Evolutionary conservation across 2,113 vertebrate species (phyloP), one percentile per base, ranked within the genome.

Genomic region (Grallaria varia): DNA sequence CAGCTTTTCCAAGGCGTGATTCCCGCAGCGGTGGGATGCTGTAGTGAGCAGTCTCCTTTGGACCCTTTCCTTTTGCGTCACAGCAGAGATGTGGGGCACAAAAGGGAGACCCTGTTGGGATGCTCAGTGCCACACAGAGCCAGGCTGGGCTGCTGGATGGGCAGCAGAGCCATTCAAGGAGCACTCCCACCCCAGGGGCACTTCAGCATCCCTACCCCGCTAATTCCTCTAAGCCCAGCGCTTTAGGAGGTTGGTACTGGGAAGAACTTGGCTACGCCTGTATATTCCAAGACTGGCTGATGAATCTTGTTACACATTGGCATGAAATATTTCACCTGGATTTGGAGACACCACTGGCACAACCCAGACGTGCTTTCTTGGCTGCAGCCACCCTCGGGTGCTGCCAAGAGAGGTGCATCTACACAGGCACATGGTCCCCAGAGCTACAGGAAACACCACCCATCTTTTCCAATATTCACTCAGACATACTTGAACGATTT

Each of bases 231-330:
- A 1, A 63, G 81, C 47, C 5, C 40, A 52, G 20, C n/a, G 3
- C 33, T 37, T 69, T 11, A 25, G n/a, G 31, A 62, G 3, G 14
- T 11, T 10, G 11, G 10, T 2, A 19, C 2, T 10, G 2, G 6
- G 39, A 20, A 93, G 40, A 55, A 75, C 6, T 55, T 31, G 49
- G 22, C 53, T 76, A 49, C 14, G 7, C 6, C 56, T 44, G 12
- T 22, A 11, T 44, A 42, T 76, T 23, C 39, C 58, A 39, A 59
- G 35, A 33, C 8, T 23, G 22, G 12, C 39, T 52, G 75, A 35
- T 13, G 20, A 69, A 56, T 14, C 12, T 1, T 15, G 7, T 62
- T 16, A 39, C 0, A 1, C 22, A 6, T 9, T 49, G 55, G 6
- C 2, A 2, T 17, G 35, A 47, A 84, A 47, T n/a, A 42, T 47